phyloP scores from a whole-genome alignment of 2,113 vertebrate genomes.

The Pimephales promelas region DNA sequence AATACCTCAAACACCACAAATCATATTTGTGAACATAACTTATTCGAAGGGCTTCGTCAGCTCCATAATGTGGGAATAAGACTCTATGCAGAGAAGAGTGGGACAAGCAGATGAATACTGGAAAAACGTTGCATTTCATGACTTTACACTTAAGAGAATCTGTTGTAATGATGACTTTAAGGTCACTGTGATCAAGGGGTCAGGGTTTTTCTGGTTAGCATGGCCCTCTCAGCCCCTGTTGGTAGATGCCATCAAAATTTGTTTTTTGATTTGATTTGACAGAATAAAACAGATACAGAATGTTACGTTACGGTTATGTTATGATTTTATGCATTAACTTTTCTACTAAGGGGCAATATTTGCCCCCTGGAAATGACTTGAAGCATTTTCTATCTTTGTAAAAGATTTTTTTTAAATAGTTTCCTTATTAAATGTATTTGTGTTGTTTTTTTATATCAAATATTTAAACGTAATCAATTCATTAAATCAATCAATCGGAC shows the following conservation, averaged over 20 bases:
- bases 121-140: background rate
- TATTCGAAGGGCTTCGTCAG: slow-evolving; percentile 18
- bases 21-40: slow-evolving; percentile 7
- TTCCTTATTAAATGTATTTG: background rate
- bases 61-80: background rate
- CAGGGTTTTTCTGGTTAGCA: slow-evolving; percentile 1
- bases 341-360: too few species aligned
- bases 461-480: too few species aligned
- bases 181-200: slow-evolving; percentile 13
- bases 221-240: background rate
- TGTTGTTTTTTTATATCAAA: background rate
- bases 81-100: background rate
- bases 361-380: background rate
- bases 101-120: background rate
- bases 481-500: too few species aligned
- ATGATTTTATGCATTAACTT: background rate
- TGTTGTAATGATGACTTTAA: background rate
- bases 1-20: slow-evolving; percentile 35
- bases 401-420: too few species aligned
- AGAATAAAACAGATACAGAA: background rate
- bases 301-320: background rate
- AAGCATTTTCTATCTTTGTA: too few species aligned
- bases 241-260: background rate
- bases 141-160: background rate
- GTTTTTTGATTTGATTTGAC: background rate